Conservation (phyloP, 1,140 invertebrate genomes). For the Hylyphantes graminicola region DNA sequence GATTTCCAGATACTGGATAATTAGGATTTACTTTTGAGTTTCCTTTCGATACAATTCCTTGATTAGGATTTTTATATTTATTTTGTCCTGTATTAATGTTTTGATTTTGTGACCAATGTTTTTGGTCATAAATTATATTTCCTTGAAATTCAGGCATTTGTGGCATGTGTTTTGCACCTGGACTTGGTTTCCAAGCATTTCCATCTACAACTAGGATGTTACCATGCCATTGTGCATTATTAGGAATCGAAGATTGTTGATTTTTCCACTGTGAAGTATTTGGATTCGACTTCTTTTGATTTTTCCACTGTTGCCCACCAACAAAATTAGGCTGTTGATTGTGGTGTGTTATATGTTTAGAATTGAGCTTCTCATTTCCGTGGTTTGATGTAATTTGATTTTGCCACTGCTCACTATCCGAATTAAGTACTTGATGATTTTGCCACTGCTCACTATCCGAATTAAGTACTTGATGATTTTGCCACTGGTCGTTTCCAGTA, state of each 20-base stretch:
- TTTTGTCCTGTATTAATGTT: not conserved
- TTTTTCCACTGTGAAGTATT: too few relatives aligned
- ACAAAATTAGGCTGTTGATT: too few relatives aligned
- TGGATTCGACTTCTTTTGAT: too few relatives aligned
- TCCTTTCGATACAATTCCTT: not conserved
- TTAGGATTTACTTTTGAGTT: slow-evolving; percentile 2
- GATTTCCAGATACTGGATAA: slow-evolving; percentile 22
- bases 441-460: too few relatives aligned
- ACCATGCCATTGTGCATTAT: too few relatives aligned
- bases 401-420: too few relatives aligned
- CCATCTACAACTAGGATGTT: not conserved
- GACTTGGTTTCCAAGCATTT: not conserved
- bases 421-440: too few relatives aligned
- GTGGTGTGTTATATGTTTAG: too few relatives aligned
- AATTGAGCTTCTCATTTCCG: too few relatives aligned
- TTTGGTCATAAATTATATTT: slow-evolving; percentile 1
- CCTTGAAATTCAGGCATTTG: not conserved
- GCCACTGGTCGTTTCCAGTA: not conserved
- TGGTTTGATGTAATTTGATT: too few relatives aligned
- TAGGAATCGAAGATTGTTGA: too few relatives aligned
- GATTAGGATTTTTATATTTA: not conserved
- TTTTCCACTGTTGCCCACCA: too few relatives aligned
- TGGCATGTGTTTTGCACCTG: not conserved
- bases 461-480: not conserved
- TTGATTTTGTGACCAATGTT: not conserved